Base-by-base conservation (phyloP, 1,140 invertebrate species). In the Drosophila tani region DNA sequence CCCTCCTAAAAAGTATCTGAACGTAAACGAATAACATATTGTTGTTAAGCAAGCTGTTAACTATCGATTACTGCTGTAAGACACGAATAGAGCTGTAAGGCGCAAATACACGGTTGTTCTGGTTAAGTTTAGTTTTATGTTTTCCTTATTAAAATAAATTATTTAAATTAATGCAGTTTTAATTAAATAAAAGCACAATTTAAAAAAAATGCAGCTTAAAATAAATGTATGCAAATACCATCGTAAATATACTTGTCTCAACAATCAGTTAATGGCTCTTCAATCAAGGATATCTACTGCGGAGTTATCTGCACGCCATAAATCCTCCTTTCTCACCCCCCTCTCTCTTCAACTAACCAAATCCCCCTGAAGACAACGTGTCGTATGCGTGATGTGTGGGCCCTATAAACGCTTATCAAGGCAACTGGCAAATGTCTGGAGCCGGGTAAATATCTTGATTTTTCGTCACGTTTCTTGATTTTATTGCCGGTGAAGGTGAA, bases 361-460 rank as follows among this genome's bases (percentile, higher is more conserved):
- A 62, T 11, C 29, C 17, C 19, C n/a, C n/a, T 1, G 14, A 14
- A 41, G 24, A 65, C 63, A 64, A 71, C 64, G 27, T 12, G 65
- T 71, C 81, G 76, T 57, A 79, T 83, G 70, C 57, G 70, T 75
- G 57, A 75, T 74, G 55, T 62, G 19, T 29, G 58, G 27, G 3
- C 27, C 41, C 74, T 57, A 46, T 51, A 65, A 45, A 53, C 43
- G 21, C 50, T 56, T 55, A 55, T 55, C 24, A 63, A 40, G 14
- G 6, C 43, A 53, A 46, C 32, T 21, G 17, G 57, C 35, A 24
- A 24, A 29, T 55, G 19, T 74, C 46, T 40, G 14, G 17, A 56
- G 47, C 17, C 9, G 15, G 14, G 14, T 29, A 53, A 59, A 47
- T 38, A 60, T 35, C 49, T 35, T 64, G 62, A 64, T 69, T 75